phyloP scores from a whole-genome alignment of 2,888 invertebrate species.

The Ernsta delagoae region DNA sequence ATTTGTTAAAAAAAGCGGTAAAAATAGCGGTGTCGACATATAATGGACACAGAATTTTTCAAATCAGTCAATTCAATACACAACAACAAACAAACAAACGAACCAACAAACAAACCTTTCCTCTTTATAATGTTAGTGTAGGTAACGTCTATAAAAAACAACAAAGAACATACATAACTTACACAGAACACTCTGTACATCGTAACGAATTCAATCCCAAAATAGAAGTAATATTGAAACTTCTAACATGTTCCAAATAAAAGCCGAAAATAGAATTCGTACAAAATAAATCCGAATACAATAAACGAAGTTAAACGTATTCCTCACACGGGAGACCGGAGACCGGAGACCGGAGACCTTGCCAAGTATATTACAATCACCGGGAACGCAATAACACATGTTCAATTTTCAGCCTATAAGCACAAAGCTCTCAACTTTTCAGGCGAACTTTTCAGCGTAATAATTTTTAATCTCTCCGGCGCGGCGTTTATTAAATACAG shows the following conservation, averaged over 20 bases:
- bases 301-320: constrained; percentile 1
- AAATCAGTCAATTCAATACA: too few species aligned
- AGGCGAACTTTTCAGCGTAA: neutral
- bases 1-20: too few species aligned
- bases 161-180: neutral
- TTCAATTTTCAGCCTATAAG: neutral
- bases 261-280: neutral
- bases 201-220: neutral
- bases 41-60: too few species aligned
- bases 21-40: too few species aligned
- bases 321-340: neutral
- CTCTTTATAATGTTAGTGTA: too few species aligned
- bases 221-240: neutral
- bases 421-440: neutral
- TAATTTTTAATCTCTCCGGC: neutral
- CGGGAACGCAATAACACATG: neutral
- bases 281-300: constrained; percentile 4
- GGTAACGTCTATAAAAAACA: neutral
- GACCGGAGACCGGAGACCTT: neutral
- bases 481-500: constrained; percentile 4
- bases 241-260: neutral
- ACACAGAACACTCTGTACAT: constrained; percentile 1
- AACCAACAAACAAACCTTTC: too few species aligned
- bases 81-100: too few species aligned
- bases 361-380: constrained; percentile 7